phyloP scores from a whole-genome alignment of 2,888 invertebrate genomes.

The Melieria picta region DNA sequence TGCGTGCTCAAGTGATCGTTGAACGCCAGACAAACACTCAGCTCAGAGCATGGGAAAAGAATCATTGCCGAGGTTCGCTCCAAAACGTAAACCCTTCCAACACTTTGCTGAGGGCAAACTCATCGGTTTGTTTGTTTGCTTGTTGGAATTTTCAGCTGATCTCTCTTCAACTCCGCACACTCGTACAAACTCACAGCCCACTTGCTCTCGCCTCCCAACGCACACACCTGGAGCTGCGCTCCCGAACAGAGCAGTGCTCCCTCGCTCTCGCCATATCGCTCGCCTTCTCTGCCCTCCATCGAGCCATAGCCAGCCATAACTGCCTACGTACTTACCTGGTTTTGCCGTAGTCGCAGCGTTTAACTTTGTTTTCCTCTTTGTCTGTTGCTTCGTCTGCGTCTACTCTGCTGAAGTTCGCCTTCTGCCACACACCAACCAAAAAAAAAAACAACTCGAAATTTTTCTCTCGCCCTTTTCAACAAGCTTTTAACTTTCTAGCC shows the following conservation, averaged over 20 bases:
- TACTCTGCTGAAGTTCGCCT: neutral
- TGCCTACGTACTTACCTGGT: slow-evolving; percentile 42
- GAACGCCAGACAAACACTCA: neutral
- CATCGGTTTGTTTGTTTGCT: neutral
- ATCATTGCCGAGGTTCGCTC: too few species aligned
- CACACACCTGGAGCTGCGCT: too few species aligned
- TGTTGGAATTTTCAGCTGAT: slow-evolving; percentile 27
- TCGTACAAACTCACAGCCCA: neutral
- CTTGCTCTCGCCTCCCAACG: too few species aligned
- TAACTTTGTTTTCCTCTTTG: slow-evolving; percentile 1
- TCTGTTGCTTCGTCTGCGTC: too few species aligned
- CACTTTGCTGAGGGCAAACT: neutral
- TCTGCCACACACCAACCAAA: neutral
- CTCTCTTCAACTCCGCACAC: neutral
- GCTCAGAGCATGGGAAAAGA: too few species aligned
- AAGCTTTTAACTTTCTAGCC: too few species aligned
- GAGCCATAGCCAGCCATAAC: slow-evolving; percentile 19
- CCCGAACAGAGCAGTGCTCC: neutral
- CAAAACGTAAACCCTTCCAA: too few species aligned
- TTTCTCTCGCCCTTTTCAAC: too few species aligned
- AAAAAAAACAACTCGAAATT: too few species aligned
- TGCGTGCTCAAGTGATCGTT: slow-evolving; percentile 1
- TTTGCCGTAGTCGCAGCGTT: slow-evolving; percentile 22
- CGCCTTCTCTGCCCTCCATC: slow-evolving; percentile 11
- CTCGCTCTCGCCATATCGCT: slow-evolving; percentile 6